These are phyloP conservation scores for Ganaspis brasiliensis DNA, from an alignment of 2,888 invertebrate species.

Conservation along the genomic window DNA sequence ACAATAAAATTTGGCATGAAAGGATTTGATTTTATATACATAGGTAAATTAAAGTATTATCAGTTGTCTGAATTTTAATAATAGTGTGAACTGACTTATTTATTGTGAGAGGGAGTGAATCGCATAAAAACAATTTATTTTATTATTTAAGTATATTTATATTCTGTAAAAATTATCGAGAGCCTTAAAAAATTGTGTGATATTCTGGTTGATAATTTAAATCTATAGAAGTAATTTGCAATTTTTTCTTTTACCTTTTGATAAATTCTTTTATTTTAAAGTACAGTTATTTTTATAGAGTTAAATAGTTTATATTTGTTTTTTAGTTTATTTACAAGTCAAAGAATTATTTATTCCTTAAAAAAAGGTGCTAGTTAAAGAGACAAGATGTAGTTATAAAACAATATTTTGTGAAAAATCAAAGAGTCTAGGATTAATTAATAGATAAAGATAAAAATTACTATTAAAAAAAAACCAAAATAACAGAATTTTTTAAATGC, in stretches of 20 bases:
- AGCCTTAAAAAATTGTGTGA: constrained; percentile 18
- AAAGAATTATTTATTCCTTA: not conserved
- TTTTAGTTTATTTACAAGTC: not conserved
- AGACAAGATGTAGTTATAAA: not conserved
- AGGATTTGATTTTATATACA: not conserved
- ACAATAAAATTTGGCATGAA: not conserved
- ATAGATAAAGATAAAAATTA: too few relatives aligned
- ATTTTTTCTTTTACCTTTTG: not conserved
- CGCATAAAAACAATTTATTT: not conserved
- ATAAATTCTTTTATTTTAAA: not conserved
- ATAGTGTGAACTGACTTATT: not conserved
- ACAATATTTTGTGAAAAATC: not conserved
- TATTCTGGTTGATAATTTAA: constrained; percentile 5
- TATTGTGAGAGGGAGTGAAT: not conserved
- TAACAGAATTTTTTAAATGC: constrained; percentile 12
- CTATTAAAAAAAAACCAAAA: constrained; percentile 2
- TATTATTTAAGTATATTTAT: constrained; percentile 8
- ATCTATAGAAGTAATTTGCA: not conserved
- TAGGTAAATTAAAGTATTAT: not conserved
- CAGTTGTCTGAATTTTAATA: not conserved
- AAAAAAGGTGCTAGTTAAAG: constrained; percentile 3
- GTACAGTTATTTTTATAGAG: too few relatives aligned
- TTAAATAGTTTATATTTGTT: too few relatives aligned
- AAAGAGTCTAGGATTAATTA: not conserved
- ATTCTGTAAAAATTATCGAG: not conserved